A percentile compares a stretch with the other conserved stretches of the same genome.
Conservation (phyloP, 1,140 invertebrate genomes). For the Trigoniulus corallinus region DNA sequence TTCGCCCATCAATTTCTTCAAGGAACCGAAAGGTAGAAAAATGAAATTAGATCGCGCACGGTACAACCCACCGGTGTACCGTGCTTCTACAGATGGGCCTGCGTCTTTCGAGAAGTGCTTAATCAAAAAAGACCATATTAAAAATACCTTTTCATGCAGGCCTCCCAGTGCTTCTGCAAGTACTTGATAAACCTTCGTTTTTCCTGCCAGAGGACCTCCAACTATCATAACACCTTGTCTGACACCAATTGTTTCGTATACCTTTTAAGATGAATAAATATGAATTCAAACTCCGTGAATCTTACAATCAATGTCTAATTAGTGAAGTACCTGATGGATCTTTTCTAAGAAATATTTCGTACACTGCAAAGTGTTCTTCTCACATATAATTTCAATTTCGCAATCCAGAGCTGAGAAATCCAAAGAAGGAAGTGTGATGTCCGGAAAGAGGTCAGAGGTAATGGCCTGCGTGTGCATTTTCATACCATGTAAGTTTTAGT, state of each 20-base stretch:
- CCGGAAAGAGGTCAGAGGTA: constrained; percentile 78
- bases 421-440: constrained; percentile 51
- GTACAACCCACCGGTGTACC: no score
- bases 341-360: constrained; percentile 73
- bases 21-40: constrained; percentile 8
- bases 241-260: constrained; percentile 93
- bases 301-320: constrained; percentile 1
- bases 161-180: constrained; percentile 57
- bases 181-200: constrained; percentile 57
- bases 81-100: no score
- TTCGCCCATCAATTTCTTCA: constrained; percentile 55
- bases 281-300: background rate
- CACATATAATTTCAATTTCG: constrained; percentile 44
- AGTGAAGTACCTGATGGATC: constrained; percentile 47
- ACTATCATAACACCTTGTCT: constrained; percentile 48
- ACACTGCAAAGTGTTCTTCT: constrained; percentile 59
- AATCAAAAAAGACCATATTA: background rate
- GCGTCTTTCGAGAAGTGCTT: background rate
- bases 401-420: constrained; percentile 28
- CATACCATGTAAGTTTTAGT: constrained; percentile 11
- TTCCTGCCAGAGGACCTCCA: constrained; percentile 77
- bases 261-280: constrained; percentile 16
- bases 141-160: constrained; percentile 55
- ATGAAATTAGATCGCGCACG: background rate
- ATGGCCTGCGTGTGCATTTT: constrained; percentile 47